Evolutionary conservation across 2,113 vertebrate genomes (phyloP).

Genomic region (Neomonachus schauinslandi): DNA sequence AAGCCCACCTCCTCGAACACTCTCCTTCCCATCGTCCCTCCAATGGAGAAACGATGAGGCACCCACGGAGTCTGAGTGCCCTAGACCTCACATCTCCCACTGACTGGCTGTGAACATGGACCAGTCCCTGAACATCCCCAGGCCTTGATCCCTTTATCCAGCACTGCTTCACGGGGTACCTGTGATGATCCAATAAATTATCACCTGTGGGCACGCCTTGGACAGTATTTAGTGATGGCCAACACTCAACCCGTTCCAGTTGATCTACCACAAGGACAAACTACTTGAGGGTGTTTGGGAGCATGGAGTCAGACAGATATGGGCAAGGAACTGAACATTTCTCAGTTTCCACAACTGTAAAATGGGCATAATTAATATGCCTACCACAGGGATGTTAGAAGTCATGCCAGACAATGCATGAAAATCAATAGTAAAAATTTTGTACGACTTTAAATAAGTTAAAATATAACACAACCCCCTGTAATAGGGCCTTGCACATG

Average conservation of each 20-base stretch:
- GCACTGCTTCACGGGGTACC: not conserved
- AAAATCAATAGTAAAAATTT: not conserved
- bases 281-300: not conserved
- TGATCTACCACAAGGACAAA: not conserved
- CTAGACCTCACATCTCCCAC: not conserved
- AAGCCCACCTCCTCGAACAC: not conserved
- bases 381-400: not conserved
- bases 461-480: not conserved
- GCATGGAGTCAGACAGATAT: not conserved
- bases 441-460: not conserved
- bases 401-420: not conserved
- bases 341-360: constrained; percentile 12
- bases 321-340: not conserved
- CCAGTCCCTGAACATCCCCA: not conserved
- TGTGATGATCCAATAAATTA: not conserved
- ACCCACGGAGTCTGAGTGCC: not conserved
- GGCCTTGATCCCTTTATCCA: not conserved
- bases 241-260: not conserved
- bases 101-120: not conserved
- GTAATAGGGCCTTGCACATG: not conserved
- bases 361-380: not conserved
- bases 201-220: not conserved
- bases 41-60: not conserved
- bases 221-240: not conserved
- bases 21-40: not conserved